A percentile compares a stretch with the other conserved stretches of the same genome.
Evolutionary conservation across 2,888 invertebrate genomes (phyloP).

Genomic region (Andrena haemorrhoa): DNA sequence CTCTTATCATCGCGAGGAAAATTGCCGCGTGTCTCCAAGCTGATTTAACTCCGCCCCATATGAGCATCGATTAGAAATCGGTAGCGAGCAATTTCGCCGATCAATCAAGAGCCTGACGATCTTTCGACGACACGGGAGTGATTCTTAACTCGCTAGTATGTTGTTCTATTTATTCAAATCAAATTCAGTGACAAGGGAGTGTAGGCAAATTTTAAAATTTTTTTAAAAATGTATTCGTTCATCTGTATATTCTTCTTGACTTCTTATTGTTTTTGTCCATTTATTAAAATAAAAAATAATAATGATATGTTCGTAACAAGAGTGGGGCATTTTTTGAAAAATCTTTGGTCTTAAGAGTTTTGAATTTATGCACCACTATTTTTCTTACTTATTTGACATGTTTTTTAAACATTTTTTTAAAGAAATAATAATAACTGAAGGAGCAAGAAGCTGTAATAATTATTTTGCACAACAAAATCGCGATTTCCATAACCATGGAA

Average conservation of each 20-base stretch:
- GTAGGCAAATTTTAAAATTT: too few species aligned
- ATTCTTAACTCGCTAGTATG: background rate
- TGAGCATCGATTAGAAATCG: slow-evolving; percentile 39
- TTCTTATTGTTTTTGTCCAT: background rate
- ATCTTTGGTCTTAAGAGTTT: background rate
- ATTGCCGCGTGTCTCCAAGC: background rate
- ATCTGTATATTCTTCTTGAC: too few species aligned
- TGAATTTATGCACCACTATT: background rate
- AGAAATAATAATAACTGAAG: too few species aligned
- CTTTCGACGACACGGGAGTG: background rate
- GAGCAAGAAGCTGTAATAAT: background rate
- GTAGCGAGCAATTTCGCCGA: background rate
- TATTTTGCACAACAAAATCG: background rate
- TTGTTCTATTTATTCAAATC: background rate
- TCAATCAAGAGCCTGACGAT: background rate
- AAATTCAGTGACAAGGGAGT: too few species aligned
- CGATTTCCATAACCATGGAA: background rate
- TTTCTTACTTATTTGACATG: background rate
- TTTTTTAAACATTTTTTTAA: background rate
- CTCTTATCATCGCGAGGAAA: slow-evolving; percentile 9
- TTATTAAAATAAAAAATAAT: background rate
- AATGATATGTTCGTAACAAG: background rate
- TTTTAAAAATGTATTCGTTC: too few species aligned
- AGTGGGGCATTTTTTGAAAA: background rate
- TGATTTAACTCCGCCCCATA: slow-evolving; percentile 22